Evolutionary conservation across 2,888 invertebrate species (phyloP).

Genomic region (Minunthozetes semirufus): DNA sequence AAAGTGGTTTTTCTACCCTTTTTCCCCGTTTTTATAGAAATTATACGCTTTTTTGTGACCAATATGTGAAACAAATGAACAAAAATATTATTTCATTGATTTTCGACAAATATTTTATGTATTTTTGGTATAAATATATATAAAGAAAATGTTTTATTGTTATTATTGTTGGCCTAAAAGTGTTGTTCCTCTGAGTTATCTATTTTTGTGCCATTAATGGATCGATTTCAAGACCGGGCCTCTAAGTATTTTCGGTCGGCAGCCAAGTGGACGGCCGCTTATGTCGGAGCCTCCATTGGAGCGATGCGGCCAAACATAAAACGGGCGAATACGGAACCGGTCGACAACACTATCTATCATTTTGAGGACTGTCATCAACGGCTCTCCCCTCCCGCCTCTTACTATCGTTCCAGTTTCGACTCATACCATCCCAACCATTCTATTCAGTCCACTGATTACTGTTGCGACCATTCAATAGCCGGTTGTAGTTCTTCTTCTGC

Average conservation of each 20-base stretch:
- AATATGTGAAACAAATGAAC: too few species aligned
- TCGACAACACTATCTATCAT: constrained; percentile 16
- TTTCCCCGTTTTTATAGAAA: too few species aligned
- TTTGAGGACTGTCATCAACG: neutral
- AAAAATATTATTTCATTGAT: too few species aligned
- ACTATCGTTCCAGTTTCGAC: neutral
- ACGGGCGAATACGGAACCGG: constrained; percentile 32
- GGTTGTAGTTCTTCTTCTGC: neutral
- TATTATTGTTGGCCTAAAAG: too few species aligned
- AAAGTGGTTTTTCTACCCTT: too few species aligned
- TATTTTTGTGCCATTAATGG: neutral
- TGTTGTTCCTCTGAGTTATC: too few species aligned
- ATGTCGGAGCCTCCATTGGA: neutral
- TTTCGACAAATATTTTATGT: too few species aligned
- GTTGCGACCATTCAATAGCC: neutral
- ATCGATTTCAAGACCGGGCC: constrained; percentile 34
- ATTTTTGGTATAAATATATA: too few species aligned
- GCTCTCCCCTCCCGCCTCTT: constrained; percentile 1
- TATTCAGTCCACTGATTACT: neutral
- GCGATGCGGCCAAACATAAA: constrained; percentile 26
- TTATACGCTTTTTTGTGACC: too few species aligned
- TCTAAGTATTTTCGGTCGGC: constrained; percentile 33
- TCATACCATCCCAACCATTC: neutral
- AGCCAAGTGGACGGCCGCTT: constrained; percentile 29
- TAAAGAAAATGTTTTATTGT: too few species aligned